These are phyloP conservation scores for Blastobasis lacticolella DNA, from an alignment of 2,888 invertebrate genomes.

Conservation along the genomic window DNA sequence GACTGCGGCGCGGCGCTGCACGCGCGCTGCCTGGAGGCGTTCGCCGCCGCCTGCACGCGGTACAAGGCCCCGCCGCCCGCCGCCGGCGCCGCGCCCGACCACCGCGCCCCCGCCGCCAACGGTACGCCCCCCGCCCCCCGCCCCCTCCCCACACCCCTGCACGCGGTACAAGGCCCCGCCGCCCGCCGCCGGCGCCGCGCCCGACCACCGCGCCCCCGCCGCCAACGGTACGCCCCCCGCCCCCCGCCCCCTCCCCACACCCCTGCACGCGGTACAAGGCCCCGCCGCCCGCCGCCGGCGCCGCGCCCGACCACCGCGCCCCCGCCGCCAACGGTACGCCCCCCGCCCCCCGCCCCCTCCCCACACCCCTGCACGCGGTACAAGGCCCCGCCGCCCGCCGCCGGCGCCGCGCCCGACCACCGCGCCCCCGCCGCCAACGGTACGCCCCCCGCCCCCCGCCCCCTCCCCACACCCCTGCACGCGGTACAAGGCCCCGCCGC, in stretches of 20 bases:
- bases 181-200: conserved; percentile 48
- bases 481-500: too few relatives aligned
- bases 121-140: conserved; percentile 18
- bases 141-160: too few relatives aligned
- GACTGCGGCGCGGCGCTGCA: conserved; percentile 97
- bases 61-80: conserved; percentile 56
- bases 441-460: conserved; percentile 10
- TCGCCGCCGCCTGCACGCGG: conserved; percentile 87
- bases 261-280: conserved; percentile 79
- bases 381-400: conserved; percentile 56
- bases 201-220: conserved; percentile 21
- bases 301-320: conserved; percentile 26
- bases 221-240: conserved; percentile 20
- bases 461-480: too few relatives aligned
- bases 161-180: conserved; percentile 71
- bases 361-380: conserved; percentile 83
- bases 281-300: conserved; percentile 54
- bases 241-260: too few relatives aligned
- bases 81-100: conserved; percentile 43
- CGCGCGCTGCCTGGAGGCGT: conserved; percentile 92
- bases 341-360: too few relatives aligned
- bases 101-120: conserved; percentile 21
- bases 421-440: conserved; percentile 25
- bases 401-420: conserved; percentile 37
- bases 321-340: conserved; percentile 24